phyloP scores from a whole-genome alignment of 2,888 invertebrate species.

The Orchesella flavescens region DNA sequence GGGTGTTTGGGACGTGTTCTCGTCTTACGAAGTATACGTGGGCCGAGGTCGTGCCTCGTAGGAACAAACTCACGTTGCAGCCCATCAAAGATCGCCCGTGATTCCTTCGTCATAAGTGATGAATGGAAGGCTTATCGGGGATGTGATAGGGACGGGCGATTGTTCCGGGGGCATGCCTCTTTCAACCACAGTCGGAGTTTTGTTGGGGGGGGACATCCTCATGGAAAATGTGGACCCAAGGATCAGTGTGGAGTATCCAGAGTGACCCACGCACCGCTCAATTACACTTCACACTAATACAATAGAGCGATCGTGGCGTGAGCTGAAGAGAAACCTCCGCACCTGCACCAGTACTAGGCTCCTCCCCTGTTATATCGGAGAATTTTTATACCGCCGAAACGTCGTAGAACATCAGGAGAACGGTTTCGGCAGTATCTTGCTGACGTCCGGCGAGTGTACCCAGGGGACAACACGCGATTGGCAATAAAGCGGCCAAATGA shows the following conservation, averaged over 20 bases:
- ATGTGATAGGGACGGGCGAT: neutral
- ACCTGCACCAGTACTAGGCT: neutral
- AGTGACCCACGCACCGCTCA: neutral
- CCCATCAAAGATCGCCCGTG: slow-evolving; percentile 14
- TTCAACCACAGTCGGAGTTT: slow-evolving; percentile 32
- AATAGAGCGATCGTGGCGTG: slow-evolving; percentile 33
- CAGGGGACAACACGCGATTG: neutral
- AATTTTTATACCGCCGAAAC: slow-evolving; percentile 14
- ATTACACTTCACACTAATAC: slow-evolving; percentile 28
- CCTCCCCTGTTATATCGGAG: slow-evolving; percentile 4
- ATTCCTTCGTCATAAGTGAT: slow-evolving; percentile 42
- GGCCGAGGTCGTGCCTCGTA: slow-evolving; percentile 1
- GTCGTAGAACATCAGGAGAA: neutral
- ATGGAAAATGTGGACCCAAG: neutral
- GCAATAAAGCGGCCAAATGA: too few species aligned
- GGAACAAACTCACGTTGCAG: slow-evolving; percentile 15
- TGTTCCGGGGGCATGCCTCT: slow-evolving; percentile 23
- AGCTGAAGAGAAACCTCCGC: slow-evolving; percentile 20
- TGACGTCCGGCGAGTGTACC: slow-evolving; percentile 10
- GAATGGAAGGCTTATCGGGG: neutral
- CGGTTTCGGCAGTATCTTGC: neutral
- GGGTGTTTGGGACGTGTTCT: slow-evolving; percentile 42
- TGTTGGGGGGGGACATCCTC: neutral
- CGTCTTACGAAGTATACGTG: slow-evolving; percentile 14
- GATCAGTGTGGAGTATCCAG: neutral